Conservation (phyloP, 2,797 vertebrate species). For the Gallinago stenura region DNA sequence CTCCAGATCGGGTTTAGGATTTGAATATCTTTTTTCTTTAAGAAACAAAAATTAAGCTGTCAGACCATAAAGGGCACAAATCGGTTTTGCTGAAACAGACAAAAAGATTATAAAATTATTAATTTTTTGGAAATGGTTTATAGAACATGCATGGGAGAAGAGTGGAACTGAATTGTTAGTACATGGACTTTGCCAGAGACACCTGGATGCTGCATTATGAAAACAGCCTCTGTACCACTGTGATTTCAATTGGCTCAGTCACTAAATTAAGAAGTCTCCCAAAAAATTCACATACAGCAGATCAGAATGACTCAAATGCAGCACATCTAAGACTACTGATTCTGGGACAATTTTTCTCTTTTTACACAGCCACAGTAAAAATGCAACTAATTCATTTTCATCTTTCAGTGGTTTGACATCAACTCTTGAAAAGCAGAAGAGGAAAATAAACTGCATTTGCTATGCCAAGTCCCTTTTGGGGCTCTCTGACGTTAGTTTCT, state of each 20-base stretch:
- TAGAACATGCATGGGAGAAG: background rate
- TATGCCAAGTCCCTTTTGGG: background rate
- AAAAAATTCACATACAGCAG: background rate
- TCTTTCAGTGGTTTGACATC: background rate
- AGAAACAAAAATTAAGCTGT: slow-evolving; percentile 55
- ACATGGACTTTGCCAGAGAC: slow-evolving; percentile 29
- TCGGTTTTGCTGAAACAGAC: background rate
- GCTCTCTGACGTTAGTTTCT: background rate
- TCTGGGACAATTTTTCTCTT: background rate
- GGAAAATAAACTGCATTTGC: background rate
- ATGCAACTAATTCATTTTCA: background rate
- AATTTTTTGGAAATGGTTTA: background rate
- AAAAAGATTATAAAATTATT: background rate
- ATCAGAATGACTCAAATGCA: background rate
- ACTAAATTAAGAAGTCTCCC: background rate
- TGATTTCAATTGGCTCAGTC: background rate
- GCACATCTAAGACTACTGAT: background rate
- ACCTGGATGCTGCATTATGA: slow-evolving; percentile 20
- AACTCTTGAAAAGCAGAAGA: background rate
- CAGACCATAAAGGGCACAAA: background rate
- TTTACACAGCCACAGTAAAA: background rate
- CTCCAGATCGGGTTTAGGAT: background rate
- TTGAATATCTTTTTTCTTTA: background rate
- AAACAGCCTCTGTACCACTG: background rate
- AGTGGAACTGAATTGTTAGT: background rate